A percentile compares a stretch with the other conserved stretches of the same genome.
Evolutionary conservation across 35 echinoderm and acorn worm genomes (phyloP).

Genomic region (Ophioderma brevispina): DNA sequence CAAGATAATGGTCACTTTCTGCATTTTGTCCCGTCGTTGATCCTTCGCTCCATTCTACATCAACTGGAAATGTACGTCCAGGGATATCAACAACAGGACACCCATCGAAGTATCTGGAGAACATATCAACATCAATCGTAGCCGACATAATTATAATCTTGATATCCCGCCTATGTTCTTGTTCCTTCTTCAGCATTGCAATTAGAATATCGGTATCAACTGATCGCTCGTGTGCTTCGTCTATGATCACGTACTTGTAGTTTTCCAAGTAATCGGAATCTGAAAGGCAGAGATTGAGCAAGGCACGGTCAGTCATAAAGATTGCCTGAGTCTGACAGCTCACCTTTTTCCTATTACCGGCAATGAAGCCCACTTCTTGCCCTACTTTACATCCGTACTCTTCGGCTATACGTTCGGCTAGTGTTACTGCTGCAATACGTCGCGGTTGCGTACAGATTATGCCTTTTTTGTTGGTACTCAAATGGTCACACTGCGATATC

Average conservation of each 20-base stretch:
- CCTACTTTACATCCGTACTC: conserved; percentile 93
- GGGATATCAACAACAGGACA: conserved; percentile 22
- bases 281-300: conserved; percentile 20
- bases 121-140: conserved; percentile 41
- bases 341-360: conserved; percentile 3
- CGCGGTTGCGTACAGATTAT: conserved; percentile 94
- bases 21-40: not conserved
- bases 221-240: conserved; percentile 55
- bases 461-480: conserved; percentile 17
- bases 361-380: conserved; percentile 74
- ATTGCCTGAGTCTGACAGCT: conserved; percentile 11
- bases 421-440: conserved; percentile 87
- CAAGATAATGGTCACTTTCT: conserved; percentile 21
- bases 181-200: conserved; percentile 38
- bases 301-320: conserved; percentile 39
- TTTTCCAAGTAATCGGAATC: conserved; percentile 14
- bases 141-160: conserved; percentile 46
- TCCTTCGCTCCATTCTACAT: not conserved
- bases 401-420: conserved; percentile 91
- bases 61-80: conserved; percentile 39
- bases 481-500: not conserved
- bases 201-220: conserved; percentile 56
- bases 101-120: conserved; percentile 22
- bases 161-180: not conserved
- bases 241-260: conserved; percentile 24